Conservation (phyloP, 2,113 vertebrate genomes). For the Bubo blakistoni region DNA sequence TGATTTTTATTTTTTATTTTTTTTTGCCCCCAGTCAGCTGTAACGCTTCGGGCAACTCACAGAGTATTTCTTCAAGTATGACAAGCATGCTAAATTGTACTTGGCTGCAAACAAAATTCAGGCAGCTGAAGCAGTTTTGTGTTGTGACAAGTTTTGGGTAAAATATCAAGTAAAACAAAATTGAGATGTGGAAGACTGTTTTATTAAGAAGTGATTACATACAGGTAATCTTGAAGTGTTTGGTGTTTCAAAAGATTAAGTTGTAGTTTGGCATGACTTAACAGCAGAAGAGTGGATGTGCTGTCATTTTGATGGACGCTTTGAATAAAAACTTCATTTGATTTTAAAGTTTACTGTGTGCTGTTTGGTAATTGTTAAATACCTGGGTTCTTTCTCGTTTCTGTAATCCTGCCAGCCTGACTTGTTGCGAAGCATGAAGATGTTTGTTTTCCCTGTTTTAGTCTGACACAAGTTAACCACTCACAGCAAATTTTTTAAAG, state of each 20-base stretch:
- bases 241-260: slow-evolving; percentile 53
- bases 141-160: slow-evolving; percentile 37
- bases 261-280: slow-evolving; percentile 67
- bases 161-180: slow-evolving; percentile 7
- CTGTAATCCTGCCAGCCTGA: neutral
- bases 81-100: neutral
- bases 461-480: too few species aligned
- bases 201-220: slow-evolving; percentile 48
- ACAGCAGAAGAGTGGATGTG: slow-evolving; percentile 66
- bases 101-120: slow-evolving; percentile 38
- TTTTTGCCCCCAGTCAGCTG: neutral
- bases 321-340: slow-evolving; percentile 77
- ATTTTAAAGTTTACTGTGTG: slow-evolving; percentile 22
- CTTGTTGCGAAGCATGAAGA: neutral
- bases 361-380: neutral
- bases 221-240: slow-evolving; percentile 52
- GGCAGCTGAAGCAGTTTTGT: slow-evolving; percentile 41
- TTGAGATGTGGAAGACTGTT: slow-evolving; percentile 33
- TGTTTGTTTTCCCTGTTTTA: neutral
- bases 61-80: slow-evolving; percentile 39
- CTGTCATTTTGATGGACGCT: slow-evolving; percentile 71
- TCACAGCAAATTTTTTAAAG: rapidly evolving
- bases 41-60: slow-evolving; percentile 1
- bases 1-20: neutral
- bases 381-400: neutral